Evolutionary conservation across 35 echinoderm and acorn worm genomes (phyloP).

Genomic region (Lytechinus variegatus): DNA sequence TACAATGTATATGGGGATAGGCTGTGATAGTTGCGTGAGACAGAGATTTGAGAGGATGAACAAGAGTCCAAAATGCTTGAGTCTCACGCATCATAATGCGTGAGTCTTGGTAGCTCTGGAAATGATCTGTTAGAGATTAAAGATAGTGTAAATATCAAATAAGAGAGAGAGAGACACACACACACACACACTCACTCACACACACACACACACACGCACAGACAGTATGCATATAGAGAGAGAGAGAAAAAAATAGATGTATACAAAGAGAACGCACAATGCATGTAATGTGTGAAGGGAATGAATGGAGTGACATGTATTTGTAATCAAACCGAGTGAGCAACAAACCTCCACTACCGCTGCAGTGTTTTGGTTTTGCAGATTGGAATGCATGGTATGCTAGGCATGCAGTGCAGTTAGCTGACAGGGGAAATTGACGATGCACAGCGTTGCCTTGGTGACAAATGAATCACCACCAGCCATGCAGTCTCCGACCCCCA

Average conservation of each 20-base stretch:
- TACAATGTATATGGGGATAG: too few relatives aligned
- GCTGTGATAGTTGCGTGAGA: too few relatives aligned
- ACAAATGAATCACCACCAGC: conserved; percentile 45
- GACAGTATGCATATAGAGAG: not conserved
- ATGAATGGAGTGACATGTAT: not conserved
- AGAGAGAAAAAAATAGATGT: conserved; percentile 1
- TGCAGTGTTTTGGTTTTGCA: conserved; percentile 43
- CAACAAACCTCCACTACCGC: not conserved
- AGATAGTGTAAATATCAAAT: too few relatives aligned
- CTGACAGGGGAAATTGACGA: not conserved
- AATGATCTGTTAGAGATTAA: too few relatives aligned
- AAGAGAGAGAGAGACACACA: not conserved
- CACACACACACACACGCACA: not conserved
- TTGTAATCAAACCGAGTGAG: not conserved
- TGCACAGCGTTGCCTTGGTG: conserved; percentile 43
- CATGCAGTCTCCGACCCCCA: not conserved
- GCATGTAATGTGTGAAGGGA: not conserved
- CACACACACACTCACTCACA: not conserved
- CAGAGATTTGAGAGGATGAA: too few relatives aligned
- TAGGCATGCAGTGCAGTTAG: conserved; percentile 27
- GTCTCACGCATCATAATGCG: too few relatives aligned
- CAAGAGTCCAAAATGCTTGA: too few relatives aligned
- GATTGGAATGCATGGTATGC: conserved; percentile 35
- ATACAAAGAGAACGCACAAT: not conserved
- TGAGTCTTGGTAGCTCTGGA: too few relatives aligned